Base-by-base conservation (phyloP, 92 coral and sea anemone genomes). In the Umimayanthus kanabou region DNA sequence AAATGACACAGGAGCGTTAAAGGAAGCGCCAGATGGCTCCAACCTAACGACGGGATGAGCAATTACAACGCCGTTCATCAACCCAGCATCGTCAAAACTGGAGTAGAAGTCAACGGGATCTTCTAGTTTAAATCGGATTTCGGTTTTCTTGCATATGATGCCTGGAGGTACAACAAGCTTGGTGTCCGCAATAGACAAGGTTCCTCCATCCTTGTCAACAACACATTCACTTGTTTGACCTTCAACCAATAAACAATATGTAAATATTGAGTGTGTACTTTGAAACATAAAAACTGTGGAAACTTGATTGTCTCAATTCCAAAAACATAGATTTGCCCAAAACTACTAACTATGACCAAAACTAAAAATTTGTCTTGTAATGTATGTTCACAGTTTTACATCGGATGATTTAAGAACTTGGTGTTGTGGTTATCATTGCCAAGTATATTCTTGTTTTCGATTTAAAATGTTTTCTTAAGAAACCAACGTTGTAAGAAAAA, bases 21-120 rank as follows among this genome's bases (percentile, higher is more conserved):
- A 75, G 13, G 25, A 75, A 15, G 26, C 28, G 1, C 53, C 55
- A 37, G 80, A 76, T 0, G 80, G 80, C 33, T 33, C 80, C 53
- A 76, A 42, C 0, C 28, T 76, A 40, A 76, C 80, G 6, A 76
- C 80, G 16, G 80, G 80, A 0, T 39, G 80, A 16, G 80, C 80
- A 75, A 75, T 75, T 3, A 75, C 49, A 75, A 75, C 50, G 26
- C 25, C 28, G 80, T 43, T 75, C 53, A 75, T 18, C 26, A 75
- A 75, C 25, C 55, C 55, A 75, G 80, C 80, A 37, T 75, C 55
- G 50, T 75, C 80, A 75, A 75, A 75, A 29, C 25, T 37, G 25
- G 49, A 75, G 26, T 75, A 75, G 26, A 22, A 75, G 80, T 37
- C 50, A 23, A 43, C 80, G 33, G 80, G 80, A 75, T 75, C 80